phyloP scores from a whole-genome alignment of 2,113 vertebrate genomes.

The Tragelaphus buxtoni region DNA sequence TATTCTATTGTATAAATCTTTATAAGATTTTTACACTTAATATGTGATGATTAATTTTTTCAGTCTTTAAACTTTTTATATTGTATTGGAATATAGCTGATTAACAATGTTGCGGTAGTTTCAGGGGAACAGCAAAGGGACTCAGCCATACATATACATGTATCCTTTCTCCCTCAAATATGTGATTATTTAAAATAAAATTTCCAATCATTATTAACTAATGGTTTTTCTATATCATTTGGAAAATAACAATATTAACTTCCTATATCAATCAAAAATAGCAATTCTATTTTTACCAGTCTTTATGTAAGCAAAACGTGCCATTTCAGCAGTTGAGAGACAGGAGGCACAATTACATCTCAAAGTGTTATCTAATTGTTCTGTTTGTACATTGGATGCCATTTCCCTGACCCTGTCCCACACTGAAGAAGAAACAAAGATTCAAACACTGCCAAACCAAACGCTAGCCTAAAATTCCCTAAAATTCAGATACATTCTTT shows the following conservation, averaged over 20 bases:
- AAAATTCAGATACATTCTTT: not conserved
- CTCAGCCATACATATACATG: not conserved
- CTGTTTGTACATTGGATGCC: not conserved
- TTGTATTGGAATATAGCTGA: not conserved
- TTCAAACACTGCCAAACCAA: not conserved
- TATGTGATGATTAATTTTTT: not conserved
- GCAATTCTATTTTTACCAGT: not conserved
- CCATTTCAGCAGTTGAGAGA: not conserved
- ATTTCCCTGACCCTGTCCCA: not conserved
- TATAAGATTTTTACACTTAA: not conserved
- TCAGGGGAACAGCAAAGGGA: not conserved
- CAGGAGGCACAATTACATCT: not conserved
- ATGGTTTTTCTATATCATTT: not conserved
- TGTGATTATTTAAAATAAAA: constrained; percentile 14
- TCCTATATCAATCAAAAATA: not conserved
- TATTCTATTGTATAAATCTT: not conserved
- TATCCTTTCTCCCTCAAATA: not conserved
- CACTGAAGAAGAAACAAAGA: constrained; percentile 20
- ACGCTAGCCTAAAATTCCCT: not conserved
- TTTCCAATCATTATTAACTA: not conserved
- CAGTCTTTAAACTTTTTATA: not conserved
- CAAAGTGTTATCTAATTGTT: not conserved
- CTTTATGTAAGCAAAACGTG: not conserved
- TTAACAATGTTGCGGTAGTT: not conserved
- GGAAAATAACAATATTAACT: not conserved